phyloP scores from a whole-genome alignment of 2,888 invertebrate species.

The Drosophila mettleri region DNA sequence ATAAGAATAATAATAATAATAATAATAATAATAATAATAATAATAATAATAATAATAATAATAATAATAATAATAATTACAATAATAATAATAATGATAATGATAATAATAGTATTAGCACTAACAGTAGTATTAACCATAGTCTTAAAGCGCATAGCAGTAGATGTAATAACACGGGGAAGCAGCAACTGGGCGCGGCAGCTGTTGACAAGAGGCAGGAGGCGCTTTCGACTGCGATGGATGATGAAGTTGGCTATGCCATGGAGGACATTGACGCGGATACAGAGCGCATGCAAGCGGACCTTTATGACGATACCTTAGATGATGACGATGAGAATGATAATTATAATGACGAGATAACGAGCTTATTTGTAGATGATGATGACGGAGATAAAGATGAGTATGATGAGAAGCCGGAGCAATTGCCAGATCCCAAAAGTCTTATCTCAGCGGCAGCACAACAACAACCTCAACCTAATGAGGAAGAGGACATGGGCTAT shows the following conservation, averaged over 20 bases:
- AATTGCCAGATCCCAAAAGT: slow-evolving; percentile 77
- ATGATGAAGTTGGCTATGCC: slow-evolving; percentile 61
- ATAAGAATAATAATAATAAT: slow-evolving; percentile 61
- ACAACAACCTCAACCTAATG: slow-evolving; percentile 31
- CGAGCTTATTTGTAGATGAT: slow-evolving; percentile 51
- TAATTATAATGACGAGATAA: slow-evolving; percentile 69
- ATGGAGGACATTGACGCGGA: slow-evolving; percentile 67
- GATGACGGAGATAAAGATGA: slow-evolving; percentile 46
- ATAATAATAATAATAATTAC: slow-evolving; percentile 65
- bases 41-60: slow-evolving; percentile 63
- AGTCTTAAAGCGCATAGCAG: slow-evolving; percentile 69
- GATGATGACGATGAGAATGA: slow-evolving; percentile 50
- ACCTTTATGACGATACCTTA: slow-evolving; percentile 80
- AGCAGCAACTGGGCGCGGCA: slow-evolving; percentile 45
- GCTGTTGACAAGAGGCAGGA: slow-evolving; percentile 29
- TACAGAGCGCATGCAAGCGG: slow-evolving; percentile 80
- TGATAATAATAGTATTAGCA: slow-evolving; percentile 57
- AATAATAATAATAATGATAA: slow-evolving; percentile 44
- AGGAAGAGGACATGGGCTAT: slow-evolving; percentile 83
- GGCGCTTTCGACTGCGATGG: slow-evolving; percentile 19
- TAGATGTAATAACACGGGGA: slow-evolving; percentile 65
- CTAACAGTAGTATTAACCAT: slow-evolving; percentile 64
- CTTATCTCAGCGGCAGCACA: slow-evolving; percentile 55
- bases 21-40: slow-evolving; percentile 36
- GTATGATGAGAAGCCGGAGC: slow-evolving; percentile 59